Base-by-base conservation (phyloP, 2,888 invertebrate species). In the Pachycephus smyrnensis region DNA sequence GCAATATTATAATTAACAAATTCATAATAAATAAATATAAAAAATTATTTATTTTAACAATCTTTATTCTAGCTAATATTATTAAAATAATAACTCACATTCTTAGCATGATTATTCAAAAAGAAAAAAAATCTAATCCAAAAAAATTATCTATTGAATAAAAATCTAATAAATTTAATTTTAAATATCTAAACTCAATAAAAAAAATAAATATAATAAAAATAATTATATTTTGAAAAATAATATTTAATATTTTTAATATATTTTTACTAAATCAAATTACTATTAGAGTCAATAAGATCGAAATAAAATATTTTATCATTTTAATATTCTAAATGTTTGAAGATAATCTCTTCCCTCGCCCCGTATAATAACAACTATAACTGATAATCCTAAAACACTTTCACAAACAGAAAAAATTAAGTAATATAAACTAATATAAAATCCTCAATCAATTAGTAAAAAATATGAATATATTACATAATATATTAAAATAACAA, bases 321-420 rank as follows among this genome's bases (percentile, higher is more conserved):
- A 94, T 93, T 92, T 92, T 92, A 92, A 92, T 89, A 92, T 89
- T 87, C 86, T 93, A 92, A 94, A 94, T 87, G 92, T 92, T 90
- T 93, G 92, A 93, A 94, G 93, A 93, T 93, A 94, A 93, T 94
- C 94, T 92, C 93, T 94, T 0, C 94, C 94, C 92, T 94, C 92
- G 80, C 92, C 92, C 15, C 94, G 94, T 93, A 94, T 93, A 92
- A 94, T 92, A 73, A 92, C 92, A 84, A 94, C 93, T 91, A 95
- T 92, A 93, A 95, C 92, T 12, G 94, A 93, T 86, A 95, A 86
- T 0, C 94, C 94, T 92, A 95, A 93, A 84, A 93, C 93, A 0
- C 94, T 94, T 40, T 95, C 95, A 94, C 94, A 94, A 76, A 95
- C 94, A 81, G 93, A 92, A 92, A 94, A 93, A 78, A 93, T 92